Base-by-base conservation (phyloP, 2,113 vertebrate genomes). In the Urocynchramus pylzowi region DNA sequence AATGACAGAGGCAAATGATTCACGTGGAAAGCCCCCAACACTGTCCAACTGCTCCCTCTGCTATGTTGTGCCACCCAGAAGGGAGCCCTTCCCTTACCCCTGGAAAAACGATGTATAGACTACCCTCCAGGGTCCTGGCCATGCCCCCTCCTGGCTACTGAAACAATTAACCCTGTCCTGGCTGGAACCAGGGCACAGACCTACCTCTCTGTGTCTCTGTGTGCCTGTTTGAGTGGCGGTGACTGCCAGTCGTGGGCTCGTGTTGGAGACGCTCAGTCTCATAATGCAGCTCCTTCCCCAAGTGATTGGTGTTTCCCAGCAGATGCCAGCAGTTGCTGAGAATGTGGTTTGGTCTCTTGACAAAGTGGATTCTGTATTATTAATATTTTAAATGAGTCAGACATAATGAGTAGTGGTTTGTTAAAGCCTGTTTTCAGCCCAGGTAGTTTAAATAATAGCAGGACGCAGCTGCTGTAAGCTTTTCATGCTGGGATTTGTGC, bases 181-280 rank as follows among this genome's bases (percentile, higher is more conserved):
- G 24, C 69, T 13, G 11, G 21, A 26, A 22, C 6, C 14, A 45
- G 45, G 30, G 11, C 30, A 31, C 19, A 37, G 39, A 39, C 16
- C 33, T 52, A 7, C 13, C 11, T 53, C 13, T 64, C 10, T 54
- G 26, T 26, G 42, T 57, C 17, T 45, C 14, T 69, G 16, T 22
- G 12, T 53, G 69, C n/a, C 5, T 47, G 14, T 83, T 53, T 35
- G 44, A 83, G 10, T 24, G 27, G 13, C 50, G 45, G n/a, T 56
- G 24, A 20, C 16, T 89, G 47, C 33, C 47, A 13, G 10, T 35
- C 0, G 0, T 61, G 33, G 16, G 33, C 23, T 13, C 5, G 1
- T 69, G 49, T 28, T 78, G 49, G 28, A 65, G 19, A 45, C 1
- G 1, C 41, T 61, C 30, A 57, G 45, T 64, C 22, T 27, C 5